Evolutionary conservation across 2,888 invertebrate species (phyloP).

Genomic region (Aspidiotus rigidus): DNA sequence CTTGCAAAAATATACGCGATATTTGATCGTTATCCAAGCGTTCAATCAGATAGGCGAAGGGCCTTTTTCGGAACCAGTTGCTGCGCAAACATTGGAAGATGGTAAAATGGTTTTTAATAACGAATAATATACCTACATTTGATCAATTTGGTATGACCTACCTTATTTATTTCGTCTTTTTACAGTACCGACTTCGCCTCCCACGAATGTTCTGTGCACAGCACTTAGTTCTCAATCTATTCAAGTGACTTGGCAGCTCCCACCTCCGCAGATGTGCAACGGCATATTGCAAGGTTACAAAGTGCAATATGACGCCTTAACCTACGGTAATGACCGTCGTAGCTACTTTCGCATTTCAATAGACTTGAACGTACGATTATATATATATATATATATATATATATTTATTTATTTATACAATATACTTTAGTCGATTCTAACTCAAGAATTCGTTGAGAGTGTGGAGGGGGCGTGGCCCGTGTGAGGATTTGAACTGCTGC

Average conservation of each 20-base stretch:
- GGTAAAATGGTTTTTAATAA: slow-evolving; percentile 46
- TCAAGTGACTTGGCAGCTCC: slow-evolving; percentile 71
- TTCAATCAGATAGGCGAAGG: slow-evolving; percentile 67
- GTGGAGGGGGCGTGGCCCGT: too few species aligned
- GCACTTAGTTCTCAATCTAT: slow-evolving; percentile 65
- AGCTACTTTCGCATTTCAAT: too few species aligned
- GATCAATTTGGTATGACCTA: not conserved
- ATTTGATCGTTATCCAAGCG: slow-evolving; percentile 61
- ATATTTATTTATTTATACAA: too few species aligned
- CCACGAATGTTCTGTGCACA: slow-evolving; percentile 65
- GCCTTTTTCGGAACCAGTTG: slow-evolving; percentile 57
- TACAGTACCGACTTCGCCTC: slow-evolving; percentile 67
- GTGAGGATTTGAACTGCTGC: not conserved
- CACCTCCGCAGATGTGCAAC: slow-evolving; percentile 61
- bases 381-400: too few species aligned
- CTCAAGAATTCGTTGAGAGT: too few species aligned
- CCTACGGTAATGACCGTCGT: slow-evolving; percentile 39
- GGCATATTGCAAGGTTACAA: slow-evolving; percentile 70
- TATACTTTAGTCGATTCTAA: too few species aligned
- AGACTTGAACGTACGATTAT: too few species aligned
- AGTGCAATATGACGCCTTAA: slow-evolving; percentile 50
- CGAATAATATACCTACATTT: not conserved
- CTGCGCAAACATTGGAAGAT: slow-evolving; percentile 64
- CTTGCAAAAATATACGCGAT: slow-evolving; percentile 57
- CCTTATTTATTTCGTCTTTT: not conserved